These are phyloP conservation scores for Macrocentrus cingulum DNA, from an alignment of 1,140 invertebrate species.

Conservation along the genomic window DNA sequence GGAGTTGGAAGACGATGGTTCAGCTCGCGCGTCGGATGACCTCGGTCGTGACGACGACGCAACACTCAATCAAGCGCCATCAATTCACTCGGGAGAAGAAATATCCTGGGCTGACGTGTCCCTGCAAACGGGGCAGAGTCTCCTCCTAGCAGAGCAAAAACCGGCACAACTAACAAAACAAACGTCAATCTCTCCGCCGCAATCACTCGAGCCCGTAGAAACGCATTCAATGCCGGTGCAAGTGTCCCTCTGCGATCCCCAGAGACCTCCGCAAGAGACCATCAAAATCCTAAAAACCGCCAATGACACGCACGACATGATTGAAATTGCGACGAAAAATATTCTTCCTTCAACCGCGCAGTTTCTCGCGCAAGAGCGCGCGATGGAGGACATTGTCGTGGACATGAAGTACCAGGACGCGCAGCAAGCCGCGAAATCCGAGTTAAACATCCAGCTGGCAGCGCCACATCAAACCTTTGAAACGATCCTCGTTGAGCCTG, in stretches of 20 bases:
- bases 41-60: constrained; percentile 39
- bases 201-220: not conserved
- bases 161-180: constrained; percentile 43
- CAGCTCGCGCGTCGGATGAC: constrained; percentile 34
- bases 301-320: constrained; percentile 71
- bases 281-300: constrained; percentile 71
- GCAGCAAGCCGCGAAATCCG: constrained; percentile 58
- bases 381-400: constrained; percentile 64
- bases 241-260: constrained; percentile 20
- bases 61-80: constrained; percentile 51
- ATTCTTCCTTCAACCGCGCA: constrained; percentile 56
- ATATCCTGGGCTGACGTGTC: constrained; percentile 53
- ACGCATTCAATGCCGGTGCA: constrained; percentile 35
- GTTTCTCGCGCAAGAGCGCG: constrained; percentile 22
- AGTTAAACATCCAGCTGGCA: constrained; percentile 67
- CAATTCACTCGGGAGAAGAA: constrained; percentile 41
- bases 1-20: constrained; percentile 40
- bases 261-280: constrained; percentile 59
- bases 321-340: constrained; percentile 72
- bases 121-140: constrained; percentile 53
- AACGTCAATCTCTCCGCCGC: constrained; percentile 44
- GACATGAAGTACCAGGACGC: constrained; percentile 71
- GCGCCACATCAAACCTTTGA: constrained; percentile 77
- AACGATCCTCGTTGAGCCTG: constrained; percentile 74
- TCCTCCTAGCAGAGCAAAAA: constrained; percentile 40